Base-by-base conservation (phyloP, 1,140 invertebrate genomes). In the Penaeus indicus region DNA sequence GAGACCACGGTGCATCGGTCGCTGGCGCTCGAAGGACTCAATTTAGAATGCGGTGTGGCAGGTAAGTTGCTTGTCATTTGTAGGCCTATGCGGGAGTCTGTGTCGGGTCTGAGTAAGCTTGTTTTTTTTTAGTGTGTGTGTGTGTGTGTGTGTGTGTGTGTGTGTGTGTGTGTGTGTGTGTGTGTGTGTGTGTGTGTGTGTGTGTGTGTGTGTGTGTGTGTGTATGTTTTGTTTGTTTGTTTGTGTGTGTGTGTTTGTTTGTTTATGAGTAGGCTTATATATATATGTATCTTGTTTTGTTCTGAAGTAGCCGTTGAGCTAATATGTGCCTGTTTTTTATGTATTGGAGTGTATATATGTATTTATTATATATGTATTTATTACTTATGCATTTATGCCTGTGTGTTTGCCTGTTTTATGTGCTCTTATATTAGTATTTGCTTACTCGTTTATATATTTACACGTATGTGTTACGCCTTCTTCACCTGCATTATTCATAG, bases 21-120 rank as follows among this genome's bases (percentile, higher is more conserved):
- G 16, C 81, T 88, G 32, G 79, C 81, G 19, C 86, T 88, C 64
- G 86, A 88, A 72, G 86, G 86, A 3, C 86, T 88, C 69, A 88
- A 88, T 72, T 69, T 88, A 16, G 86, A 88, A 61, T 88, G 86
- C 47, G 86, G 86, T 3, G 81, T 61, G 47, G 86, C 86, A 84
- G 86, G 80, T 83, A 81, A 77, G 86, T 78, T 60, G 22, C 47
- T 13, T 19, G 54, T 32, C 0, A 54, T 32, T 63, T 64, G 47
- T 22, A 82, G 19, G 61, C 19, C 22, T 60, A 82, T 47, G 61
- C 3, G 25, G 3, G 67, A 38, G 10, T 38, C 64, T 64, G 8
- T n/a, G 19, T 22, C 47, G 61, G 60, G 32, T 32, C 32, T 32
- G 32, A 32, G 32, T 32, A 32, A 32, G 32, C 32, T 32, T 61